phyloP scores from a whole-genome alignment of 2,797 vertebrate genomes.

The Tolypeutes matacus region DNA sequence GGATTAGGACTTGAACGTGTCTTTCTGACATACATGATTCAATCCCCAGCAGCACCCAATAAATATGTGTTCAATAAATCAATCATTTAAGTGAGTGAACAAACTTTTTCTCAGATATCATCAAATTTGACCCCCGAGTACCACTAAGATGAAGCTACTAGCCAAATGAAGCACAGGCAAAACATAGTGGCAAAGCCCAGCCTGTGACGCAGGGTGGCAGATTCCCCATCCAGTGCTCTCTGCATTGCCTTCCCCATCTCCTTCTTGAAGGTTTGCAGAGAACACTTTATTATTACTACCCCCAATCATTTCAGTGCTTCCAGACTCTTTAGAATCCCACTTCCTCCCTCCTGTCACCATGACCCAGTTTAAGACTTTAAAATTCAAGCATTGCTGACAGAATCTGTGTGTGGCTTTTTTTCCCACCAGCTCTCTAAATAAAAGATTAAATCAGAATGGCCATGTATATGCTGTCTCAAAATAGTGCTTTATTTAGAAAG shows the following conservation, averaged over 20 bases:
- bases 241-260: background rate
- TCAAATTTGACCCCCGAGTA: background rate
- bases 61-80: background rate
- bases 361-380: slow-evolving; percentile 76
- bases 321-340: background rate
- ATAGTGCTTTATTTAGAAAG: slow-evolving; percentile 81
- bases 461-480: slow-evolving; percentile 75
- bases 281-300: background rate
- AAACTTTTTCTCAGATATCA: background rate
- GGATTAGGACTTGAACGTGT: too few species aligned
- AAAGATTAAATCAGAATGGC: slow-evolving; percentile 81
- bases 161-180: rapidly evolving
- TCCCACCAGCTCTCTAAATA: slow-evolving; percentile 70
- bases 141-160: background rate
- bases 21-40: too few species aligned
- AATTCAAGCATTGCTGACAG: slow-evolving; percentile 65
- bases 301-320: background rate
- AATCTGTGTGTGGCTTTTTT: slow-evolving; percentile 62
- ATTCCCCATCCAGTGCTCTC: background rate
- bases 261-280: background rate
- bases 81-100: background rate
- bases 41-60: too few species aligned
- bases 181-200: background rate
- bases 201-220: rapidly evolving
- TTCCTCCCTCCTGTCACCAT: slow-evolving; percentile 31